Base-by-base conservation (phyloP, 2,888 invertebrate species). In the Osmoderma eremita region DNA sequence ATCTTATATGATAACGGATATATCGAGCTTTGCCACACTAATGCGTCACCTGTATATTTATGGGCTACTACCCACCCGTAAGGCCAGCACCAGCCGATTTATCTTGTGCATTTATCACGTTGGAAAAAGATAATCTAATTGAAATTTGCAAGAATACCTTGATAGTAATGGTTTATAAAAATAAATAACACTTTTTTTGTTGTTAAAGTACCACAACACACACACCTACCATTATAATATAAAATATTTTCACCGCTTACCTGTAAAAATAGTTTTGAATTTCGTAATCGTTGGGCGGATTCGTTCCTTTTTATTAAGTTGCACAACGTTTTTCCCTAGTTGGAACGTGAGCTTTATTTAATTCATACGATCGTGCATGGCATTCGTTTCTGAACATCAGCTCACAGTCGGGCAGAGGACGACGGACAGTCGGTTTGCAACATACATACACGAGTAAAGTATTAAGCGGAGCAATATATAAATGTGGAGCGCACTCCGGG, bases 401-500 rank as follows among this genome's bases (percentile, higher is more conserved):
- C n/a, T 45, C 15, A 22, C 41, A 61, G 30, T 30, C 53, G 53
- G n/a, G n/a, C n/a, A n/a, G n/a, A n/a, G n/a, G n/a, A n/a, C n/a
- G n/a, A n/a, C n/a, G n/a, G 58, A 61, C 58, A 61, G 45, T 41
- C 56, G 41, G 41, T n/a, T n/a, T n/a, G n/a, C n/a, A n/a, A n/a
- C 20, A 41, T 20, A 36, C n/a, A 41, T 45, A 30, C 30, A 41
- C 45, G 30, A 45, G 30, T 30, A 4, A 61, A n/a, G 58, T 61
- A 15, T 61, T 61, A 42, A 61, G 58, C 58, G 5, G 58, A 45
- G 58, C 58, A 45, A 61, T 61, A 45, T 48, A 61, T 61, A 61
- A 67, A 69, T 71, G 65, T 71, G 66, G 69, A 69, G 66, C 63
- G 65, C 58, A 65, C 51, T 62, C 56, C 65, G 38, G 48, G 54